These are phyloP conservation scores for Ictalurus punctatus DNA, from an alignment of 2,113 vertebrate genomes.

Conservation along the genomic window DNA sequence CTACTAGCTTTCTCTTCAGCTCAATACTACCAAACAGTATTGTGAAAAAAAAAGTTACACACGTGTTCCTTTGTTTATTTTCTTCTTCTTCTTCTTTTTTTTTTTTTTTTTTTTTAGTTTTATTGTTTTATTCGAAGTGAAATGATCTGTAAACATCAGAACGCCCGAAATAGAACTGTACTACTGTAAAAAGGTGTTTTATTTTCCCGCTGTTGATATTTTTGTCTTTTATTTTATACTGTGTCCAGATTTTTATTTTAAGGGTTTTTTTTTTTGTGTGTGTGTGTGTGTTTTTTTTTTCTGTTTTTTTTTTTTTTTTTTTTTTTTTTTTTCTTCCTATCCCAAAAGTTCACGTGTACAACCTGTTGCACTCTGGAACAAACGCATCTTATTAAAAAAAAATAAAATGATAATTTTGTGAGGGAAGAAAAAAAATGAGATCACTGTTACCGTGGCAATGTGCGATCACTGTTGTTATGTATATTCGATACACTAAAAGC, in stretches of 20 bases:
- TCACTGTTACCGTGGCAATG: slow-evolving; percentile 53
- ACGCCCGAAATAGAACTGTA: slow-evolving; percentile 33
- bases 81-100: slow-evolving; percentile 33
- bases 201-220: slow-evolving; percentile 58
- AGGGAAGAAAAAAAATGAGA: not conserved
- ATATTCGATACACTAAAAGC: slow-evolving; percentile 68
- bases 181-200: slow-evolving; percentile 66
- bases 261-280: slow-evolving; percentile 54
- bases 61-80: slow-evolving; percentile 54
- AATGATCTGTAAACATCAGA: slow-evolving; percentile 17
- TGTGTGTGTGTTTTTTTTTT: slow-evolving; percentile 19
- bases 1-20: slow-evolving; percentile 27
- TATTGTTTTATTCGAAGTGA: slow-evolving; percentile 40
- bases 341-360: slow-evolving; percentile 45
- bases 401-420: not conserved
- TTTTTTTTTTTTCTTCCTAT: slow-evolving; percentile 44
- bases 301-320: slow-evolving; percentile 52
- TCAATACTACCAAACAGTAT: slow-evolving; percentile 67
- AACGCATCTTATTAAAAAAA: slow-evolving; percentile 19
- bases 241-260: slow-evolving; percentile 57
- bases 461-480: slow-evolving; percentile 40
- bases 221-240: slow-evolving; percentile 61
- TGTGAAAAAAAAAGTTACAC: slow-evolving; percentile 56
- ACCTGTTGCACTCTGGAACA: slow-evolving; percentile 54
- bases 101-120: slow-evolving; percentile 27